phyloP scores from a whole-genome alignment of 2,888 invertebrate species.

The Galerucella nymphaeae region DNA sequence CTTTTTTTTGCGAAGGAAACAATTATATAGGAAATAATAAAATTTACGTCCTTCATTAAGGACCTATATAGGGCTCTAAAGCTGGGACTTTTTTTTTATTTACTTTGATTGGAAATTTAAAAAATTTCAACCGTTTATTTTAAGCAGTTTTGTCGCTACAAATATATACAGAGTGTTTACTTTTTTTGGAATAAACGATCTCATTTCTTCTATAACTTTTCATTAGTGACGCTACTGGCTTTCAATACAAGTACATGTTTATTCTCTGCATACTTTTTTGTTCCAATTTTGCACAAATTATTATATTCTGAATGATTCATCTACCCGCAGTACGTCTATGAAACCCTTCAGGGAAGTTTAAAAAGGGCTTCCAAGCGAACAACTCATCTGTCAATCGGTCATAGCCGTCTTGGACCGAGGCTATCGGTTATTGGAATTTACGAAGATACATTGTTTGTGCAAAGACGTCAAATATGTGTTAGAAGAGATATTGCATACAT shows the following conservation, averaged over 20 bases:
- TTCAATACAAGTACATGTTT: no score
- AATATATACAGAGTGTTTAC: no score
- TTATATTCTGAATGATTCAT: not conserved
- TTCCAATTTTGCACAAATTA: no score
- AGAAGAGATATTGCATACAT: constrained; percentile 30
- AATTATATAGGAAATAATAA: not conserved
- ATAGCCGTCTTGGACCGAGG: constrained; percentile 38
- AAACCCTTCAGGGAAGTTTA: constrained; percentile 9
- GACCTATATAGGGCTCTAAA: no score
- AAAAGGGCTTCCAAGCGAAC: constrained; percentile 27
- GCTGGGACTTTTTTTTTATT: no score
- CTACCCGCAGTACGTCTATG: not conserved
- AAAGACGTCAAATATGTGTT: constrained; percentile 29
- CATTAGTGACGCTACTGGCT: no score
- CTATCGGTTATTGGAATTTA: constrained; percentile 35
- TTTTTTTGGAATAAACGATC: no score
- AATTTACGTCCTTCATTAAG: not conserved
- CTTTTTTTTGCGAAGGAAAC: not conserved
- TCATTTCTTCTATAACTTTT: no score
- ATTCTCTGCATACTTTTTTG: no score
- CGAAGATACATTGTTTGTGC: constrained; percentile 31
- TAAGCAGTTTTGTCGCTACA: no score
- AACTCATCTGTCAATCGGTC: constrained; percentile 42
- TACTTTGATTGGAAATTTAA: no score
- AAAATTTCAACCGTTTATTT: no score